Base-by-base conservation (phyloP, 2,888 invertebrate species). In the Formica aserva region DNA sequence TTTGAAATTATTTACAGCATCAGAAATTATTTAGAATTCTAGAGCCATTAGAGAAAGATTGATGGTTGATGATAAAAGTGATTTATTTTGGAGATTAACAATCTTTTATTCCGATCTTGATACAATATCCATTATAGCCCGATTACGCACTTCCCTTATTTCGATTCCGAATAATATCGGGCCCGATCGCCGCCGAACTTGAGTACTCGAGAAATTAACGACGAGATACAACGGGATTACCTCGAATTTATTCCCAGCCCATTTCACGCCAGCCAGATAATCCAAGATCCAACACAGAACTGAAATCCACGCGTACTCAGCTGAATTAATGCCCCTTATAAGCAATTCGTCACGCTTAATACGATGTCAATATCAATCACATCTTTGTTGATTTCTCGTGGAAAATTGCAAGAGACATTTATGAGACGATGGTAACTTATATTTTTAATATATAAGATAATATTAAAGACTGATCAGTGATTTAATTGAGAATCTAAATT, bases 231-330 rank as follows among this genome's bases (percentile, higher is more conserved):
- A 11, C 52, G 22, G 84, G 84, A 81, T 84, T 82, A 82, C 75
- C 74, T 62, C 29, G 38, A 82, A 82, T 84, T 82, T 71, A 76
- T 85, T 82, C 71, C 65, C 84, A 52, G 62, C 15, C 82, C 76
- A 82, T 82, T 82, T 75, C 67, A 57, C 72, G 71, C 48, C 62
- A 76, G 35, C 55, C 29, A 48, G 76, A 35, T 85, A 83, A 85
- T 85, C 85, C 72, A 62, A 82, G 76, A 77, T 85, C 71, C 52
- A 60, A 57, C 66, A 48, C 66, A 55, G 35, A 77, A 77, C 85
- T 76, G 65, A 76, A 69, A 48, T 77, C 71, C 48, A 60, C 82
- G 72, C 82, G 60, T 77, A 77, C 85, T 83, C 72, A 63, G 45
- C 29, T 66, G 65, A 72, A 82, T 83, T 85, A 77, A 69, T 65